phyloP scores from a whole-genome alignment of 2,797 vertebrate species.

The Leuciscus waleckii region DNA sequence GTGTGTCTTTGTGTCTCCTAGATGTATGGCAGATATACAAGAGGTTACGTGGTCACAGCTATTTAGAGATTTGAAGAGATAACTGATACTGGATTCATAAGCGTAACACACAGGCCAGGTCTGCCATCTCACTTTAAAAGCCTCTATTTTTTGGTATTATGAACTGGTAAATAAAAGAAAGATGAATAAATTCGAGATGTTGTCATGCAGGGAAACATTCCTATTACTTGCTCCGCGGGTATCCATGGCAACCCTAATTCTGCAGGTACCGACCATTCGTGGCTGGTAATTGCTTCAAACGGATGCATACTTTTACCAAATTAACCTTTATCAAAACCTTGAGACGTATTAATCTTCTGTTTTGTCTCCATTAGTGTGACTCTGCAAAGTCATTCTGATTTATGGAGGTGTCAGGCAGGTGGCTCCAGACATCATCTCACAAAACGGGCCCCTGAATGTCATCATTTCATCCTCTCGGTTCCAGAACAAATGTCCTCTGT shows the following conservation, averaged over 20 bases:
- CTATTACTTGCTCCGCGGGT: slow-evolving; percentile 72
- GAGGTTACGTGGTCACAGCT: background rate
- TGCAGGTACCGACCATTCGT: slow-evolving; percentile 71
- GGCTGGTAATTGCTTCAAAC: slow-evolving; percentile 80
- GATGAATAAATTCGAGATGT: slow-evolving; percentile 73
- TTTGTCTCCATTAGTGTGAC: slow-evolving; percentile 74
- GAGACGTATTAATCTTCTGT: slow-evolving; percentile 80
- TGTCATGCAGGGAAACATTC: slow-evolving; percentile 74
- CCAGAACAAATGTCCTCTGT: slow-evolving; percentile 59
- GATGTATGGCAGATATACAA: background rate
- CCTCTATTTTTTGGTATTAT: slow-evolving; percentile 41
- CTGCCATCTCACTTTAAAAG: slow-evolving; percentile 8
- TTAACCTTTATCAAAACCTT: slow-evolving; percentile 82
- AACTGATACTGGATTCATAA: slow-evolving; percentile 39
- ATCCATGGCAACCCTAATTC: slow-evolving; percentile 80
- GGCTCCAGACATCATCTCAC: slow-evolving; percentile 70
- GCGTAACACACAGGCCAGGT: background rate
- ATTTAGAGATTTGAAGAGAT: slow-evolving; percentile 28
- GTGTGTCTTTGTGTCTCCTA: background rate
- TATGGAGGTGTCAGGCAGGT: slow-evolving; percentile 67
- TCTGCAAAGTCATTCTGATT: slow-evolving; percentile 74
- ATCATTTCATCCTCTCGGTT: slow-evolving; percentile 64
- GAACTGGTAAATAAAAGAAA: slow-evolving; percentile 62
- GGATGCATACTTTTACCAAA: slow-evolving; percentile 82
- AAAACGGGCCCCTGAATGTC: slow-evolving; percentile 64